Conservation (phyloP, 2,888 invertebrate species). For the Ectemnius continuus region DNA sequence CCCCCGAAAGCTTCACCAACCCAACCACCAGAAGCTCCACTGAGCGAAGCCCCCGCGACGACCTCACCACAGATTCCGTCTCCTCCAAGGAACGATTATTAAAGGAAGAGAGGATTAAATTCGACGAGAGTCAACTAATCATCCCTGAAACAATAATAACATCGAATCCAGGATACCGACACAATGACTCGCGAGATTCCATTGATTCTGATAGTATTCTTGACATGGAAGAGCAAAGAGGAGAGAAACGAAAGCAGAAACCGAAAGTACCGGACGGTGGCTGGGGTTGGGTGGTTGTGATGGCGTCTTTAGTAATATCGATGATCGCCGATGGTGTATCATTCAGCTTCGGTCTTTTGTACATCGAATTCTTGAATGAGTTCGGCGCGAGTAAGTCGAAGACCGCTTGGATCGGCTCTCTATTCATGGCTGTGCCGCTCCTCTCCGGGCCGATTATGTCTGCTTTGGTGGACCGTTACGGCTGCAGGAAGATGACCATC, state of each 20-base stretch:
- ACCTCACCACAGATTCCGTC: background rate
- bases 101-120: background rate
- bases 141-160: slow-evolving; percentile 45
- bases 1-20: slow-evolving; percentile 57
- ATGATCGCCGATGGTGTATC: slow-evolving; percentile 96
- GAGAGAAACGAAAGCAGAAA: background rate
- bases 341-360: slow-evolving; percentile 94
- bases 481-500: slow-evolving; percentile 89
- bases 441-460: slow-evolving; percentile 91
- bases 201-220: slow-evolving; percentile 80
- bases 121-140: background rate
- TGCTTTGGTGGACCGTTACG: slow-evolving; percentile 90
- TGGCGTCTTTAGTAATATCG: slow-evolving; percentile 90
- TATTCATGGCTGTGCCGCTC: slow-evolving; percentile 94
- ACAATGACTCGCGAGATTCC: slow-evolving; percentile 79
- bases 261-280: slow-evolving; percentile 88
- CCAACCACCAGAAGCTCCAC: slow-evolving; percentile 63
- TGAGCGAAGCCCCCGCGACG: slow-evolving; percentile 10
- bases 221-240: slow-evolving; percentile 72
- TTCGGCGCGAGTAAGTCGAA: slow-evolving; percentile 90
- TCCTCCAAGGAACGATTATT: background rate
- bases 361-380: slow-evolving; percentile 88
- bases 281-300: slow-evolving; percentile 94
- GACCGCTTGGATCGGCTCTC: slow-evolving; percentile 93
- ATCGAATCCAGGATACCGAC: slow-evolving; percentile 69